Percentiles rank a stretch among this genome's conserved stretches.
Evolutionary conservation across 2,113 vertebrate species (phyloP).

Genomic region (Ageneiosus marmoratus): DNA sequence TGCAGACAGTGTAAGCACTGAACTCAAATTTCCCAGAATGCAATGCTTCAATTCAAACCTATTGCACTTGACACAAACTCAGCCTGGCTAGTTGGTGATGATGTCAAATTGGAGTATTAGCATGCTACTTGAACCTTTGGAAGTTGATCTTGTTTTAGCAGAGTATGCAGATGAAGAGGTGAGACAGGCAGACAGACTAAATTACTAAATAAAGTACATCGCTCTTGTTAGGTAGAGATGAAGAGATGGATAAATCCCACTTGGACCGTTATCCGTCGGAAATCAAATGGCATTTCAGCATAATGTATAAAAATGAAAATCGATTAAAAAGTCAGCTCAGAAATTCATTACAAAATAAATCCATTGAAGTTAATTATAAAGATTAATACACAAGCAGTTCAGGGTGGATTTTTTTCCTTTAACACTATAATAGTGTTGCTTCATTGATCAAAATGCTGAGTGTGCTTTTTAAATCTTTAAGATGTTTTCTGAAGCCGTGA

Average conservation of each 20-base stretch:
- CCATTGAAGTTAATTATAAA: not conserved
- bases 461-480: not conserved
- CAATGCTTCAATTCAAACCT: not conserved
- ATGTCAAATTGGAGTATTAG: not conserved
- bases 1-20: not conserved
- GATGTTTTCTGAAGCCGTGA: not conserved
- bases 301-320: not conserved
- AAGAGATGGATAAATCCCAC: not conserved
- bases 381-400: not conserved
- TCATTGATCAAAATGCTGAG: not conserved
- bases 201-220: not conserved
- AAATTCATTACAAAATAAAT: not conserved
- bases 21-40: not conserved
- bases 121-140: not conserved
- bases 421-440: not conserved
- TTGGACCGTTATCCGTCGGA: not conserved
- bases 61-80: not conserved
- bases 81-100: not conserved
- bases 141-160: not conserved
- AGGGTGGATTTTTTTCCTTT: conserved; percentile 4
- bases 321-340: not conserved
- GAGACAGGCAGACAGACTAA: not conserved
- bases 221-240: not conserved
- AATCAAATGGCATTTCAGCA: not conserved
- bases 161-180: not conserved